Evolutionary conservation across 2,797 vertebrate species (phyloP), one percentile per base, ranked within the genome.

Genomic region (Pangasius krempfi): DNA sequence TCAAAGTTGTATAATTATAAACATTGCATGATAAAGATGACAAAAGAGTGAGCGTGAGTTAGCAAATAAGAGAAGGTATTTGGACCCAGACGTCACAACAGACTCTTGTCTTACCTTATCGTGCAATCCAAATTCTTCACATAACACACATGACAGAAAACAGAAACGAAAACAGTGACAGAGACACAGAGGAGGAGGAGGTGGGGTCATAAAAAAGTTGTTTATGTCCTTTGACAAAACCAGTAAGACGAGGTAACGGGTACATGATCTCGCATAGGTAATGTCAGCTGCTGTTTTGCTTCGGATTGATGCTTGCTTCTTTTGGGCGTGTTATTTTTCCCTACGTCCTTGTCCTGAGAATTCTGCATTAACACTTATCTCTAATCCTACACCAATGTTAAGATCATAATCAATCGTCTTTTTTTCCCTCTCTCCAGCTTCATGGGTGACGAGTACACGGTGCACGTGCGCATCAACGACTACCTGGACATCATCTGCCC

Each of bases 401-500:
- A 22, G 18, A 25, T 73, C 18, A 6, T 78, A n/a, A 78, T 54
- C 12, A 79, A 54, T 30, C 14, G 0, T 44, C 22, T 58, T 10
- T 30, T 56, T 10, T 20, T 30, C 33, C 83, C 37, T 93, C 37
- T 84, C 56, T 88, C 70, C 87, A 99, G 98, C 89, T 98, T 99
- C 90, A 92, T 95, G 52, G 93, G 89, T 92, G 95, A 97, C 0
- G 96, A 97, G 60, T 98, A 97, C 92, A 95, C 94, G 0, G 96
- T 98, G 30, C 94, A 97, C 0, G 98, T 99, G 33, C 95, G 33
- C 2, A 96, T 98, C 81, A 98, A 98, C 0, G 98, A 99, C 93
- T 98, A 99, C 92, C 93, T 99, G 95, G 98, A 99, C 93, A 98
- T 99, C 90, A 93, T 99, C 94, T 99, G 98, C 91, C 98, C 98